These are phyloP conservation scores for Cichlasoma orientale DNA, from an alignment of 2,797 vertebrate genomes.

Conservation along the genomic window DNA sequence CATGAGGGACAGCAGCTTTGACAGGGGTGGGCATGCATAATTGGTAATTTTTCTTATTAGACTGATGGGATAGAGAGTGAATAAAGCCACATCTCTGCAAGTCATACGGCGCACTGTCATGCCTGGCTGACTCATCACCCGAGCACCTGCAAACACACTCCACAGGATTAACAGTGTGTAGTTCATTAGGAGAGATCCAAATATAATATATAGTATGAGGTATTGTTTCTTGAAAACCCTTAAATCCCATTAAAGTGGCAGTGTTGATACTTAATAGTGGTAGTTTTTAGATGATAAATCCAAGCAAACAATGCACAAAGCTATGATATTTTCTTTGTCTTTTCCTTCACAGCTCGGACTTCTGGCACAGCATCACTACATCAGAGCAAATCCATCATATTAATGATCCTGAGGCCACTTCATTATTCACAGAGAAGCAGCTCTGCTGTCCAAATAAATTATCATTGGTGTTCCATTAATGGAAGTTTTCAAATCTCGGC, in stretches of 20 bases:
- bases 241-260: conserved; percentile 11
- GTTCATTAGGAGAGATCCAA: conserved; percentile 39
- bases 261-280: conserved; percentile 1
- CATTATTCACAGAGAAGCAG: conserved; percentile 73
- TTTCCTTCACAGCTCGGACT: conserved; percentile 18
- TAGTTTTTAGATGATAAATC: conserved; percentile 33
- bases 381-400: conserved; percentile 70
- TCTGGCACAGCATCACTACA: conserved; percentile 44
- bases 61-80: conserved; percentile 26
- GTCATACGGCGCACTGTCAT: conserved; percentile 22
- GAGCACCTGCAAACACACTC: conserved; percentile 24
- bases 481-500: conserved; percentile 67
- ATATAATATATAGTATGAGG: conserved; percentile 23
- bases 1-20: conserved; percentile 31
- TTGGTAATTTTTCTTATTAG: conserved; percentile 45
- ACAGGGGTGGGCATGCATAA: conserved; percentile 33
- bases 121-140: conserved; percentile 54
- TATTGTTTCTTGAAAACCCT: conserved; percentile 18
- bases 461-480: conserved; percentile 72
- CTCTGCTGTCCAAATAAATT: conserved; percentile 76
- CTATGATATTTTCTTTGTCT: conserved; percentile 27
- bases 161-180: conserved; percentile 30
- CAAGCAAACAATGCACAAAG: conserved; percentile 36
- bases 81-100: conserved; percentile 38
- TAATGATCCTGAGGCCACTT: conserved; percentile 69